Base-by-base conservation (phyloP, 2,113 vertebrate genomes). In the Brachyhypopomus gauderio region DNA sequence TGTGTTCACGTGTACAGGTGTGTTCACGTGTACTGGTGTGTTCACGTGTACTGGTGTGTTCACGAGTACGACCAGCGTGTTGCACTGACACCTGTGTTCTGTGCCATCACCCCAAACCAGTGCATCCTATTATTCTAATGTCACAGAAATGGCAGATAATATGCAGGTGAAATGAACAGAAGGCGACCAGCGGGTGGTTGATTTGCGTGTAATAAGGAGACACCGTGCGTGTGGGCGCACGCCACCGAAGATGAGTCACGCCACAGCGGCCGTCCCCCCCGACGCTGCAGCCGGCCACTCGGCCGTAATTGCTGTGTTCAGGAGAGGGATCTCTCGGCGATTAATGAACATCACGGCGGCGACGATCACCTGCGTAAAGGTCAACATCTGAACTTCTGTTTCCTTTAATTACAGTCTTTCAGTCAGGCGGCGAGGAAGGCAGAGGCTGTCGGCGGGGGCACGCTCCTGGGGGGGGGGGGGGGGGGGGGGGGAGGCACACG, bases 341-440 rank as follows among this genome's bases (percentile, higher is more conserved):
- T 94, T 93, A 94, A 89, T 67, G 80, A 86, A 88, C 86, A 80
- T 89, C 89, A 79, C 87, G 85, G 82, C 58, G 52, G 76, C 86
- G 89, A 89, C 90, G 91, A 92, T 94, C 92, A 91, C 91, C 90
- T 89, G 86, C 62, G 83, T 91, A 94, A 94, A 94, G 93, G 93
- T 94, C 93, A 94, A 93, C 91, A 92, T 78, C 87, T 73, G 77
- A 52, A 90, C 90, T 91, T 93, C 89, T 91, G 85, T 88, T 90
- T 77, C 58, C 83, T 90, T 92, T 94, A 93, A 93, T 93, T 93
- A 90, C 81, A 91, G 90, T 89, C 91, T 90, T 89, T 87, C 88
- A 80, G 83, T 84, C 85, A 84, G 80, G 80, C 75, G 78, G 85
- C 25, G 83, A 88, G 87, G 86, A 87, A 90, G 86, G 69, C 76